Percentiles rank a stretch among this genome's conserved stretches.
Evolutionary conservation across 2,888 invertebrate species (phyloP).

Genomic region (Oligia strigilis): DNA sequence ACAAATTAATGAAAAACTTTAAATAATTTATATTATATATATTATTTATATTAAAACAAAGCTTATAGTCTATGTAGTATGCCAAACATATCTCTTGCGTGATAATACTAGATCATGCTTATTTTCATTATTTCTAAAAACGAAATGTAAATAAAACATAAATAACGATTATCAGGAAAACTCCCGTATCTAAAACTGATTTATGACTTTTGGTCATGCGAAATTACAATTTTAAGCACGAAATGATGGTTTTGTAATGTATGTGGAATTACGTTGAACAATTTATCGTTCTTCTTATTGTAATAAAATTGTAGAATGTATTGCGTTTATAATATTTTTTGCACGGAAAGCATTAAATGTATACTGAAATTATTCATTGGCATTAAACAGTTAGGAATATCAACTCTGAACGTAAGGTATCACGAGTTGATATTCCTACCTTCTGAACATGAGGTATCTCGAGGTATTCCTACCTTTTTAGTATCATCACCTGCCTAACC

Average conservation of each 20-base stretch:
- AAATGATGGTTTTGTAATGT: conserved; percentile 54
- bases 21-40: not conserved
- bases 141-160: conserved; percentile 61
- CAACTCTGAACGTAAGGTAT: no score
- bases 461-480: not conserved
- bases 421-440: not conserved
- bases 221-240: conserved; percentile 64
- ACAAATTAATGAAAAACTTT: not conserved
- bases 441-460: no score
- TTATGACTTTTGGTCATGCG: conserved; percentile 65
- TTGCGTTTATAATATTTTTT: conserved; percentile 4
- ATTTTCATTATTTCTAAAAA: conserved; percentile 54
- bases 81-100: conserved; percentile 30
- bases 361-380: conserved; percentile 15
- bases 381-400: no score
- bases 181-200: conserved; percentile 63
- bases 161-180: conserved; percentile 63
- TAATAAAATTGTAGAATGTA: conserved; percentile 9
- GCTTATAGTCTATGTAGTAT: conserved; percentile 6
- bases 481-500: not conserved
- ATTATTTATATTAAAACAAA: not conserved
- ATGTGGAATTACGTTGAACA: conserved; percentile 42
- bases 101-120: conserved; percentile 41
- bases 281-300: conserved; percentile 38
- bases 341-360: not conserved